These are phyloP conservation scores for Candidula unifasciata DNA, from an alignment of 2,888 invertebrate genomes.

Conservation along the genomic window DNA sequence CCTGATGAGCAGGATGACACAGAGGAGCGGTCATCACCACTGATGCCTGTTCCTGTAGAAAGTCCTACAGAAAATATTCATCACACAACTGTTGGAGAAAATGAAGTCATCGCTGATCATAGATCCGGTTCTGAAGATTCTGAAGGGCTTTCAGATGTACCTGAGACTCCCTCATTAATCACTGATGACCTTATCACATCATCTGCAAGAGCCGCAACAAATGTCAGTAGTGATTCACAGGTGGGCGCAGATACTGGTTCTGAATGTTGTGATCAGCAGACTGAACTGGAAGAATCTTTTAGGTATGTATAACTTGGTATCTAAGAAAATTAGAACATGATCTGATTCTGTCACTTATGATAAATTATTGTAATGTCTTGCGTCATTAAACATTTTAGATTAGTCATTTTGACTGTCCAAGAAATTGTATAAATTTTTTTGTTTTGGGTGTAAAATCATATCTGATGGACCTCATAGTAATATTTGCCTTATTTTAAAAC, in stretches of 20 bases:
- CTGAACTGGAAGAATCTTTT: not conserved
- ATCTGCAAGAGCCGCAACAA: not conserved
- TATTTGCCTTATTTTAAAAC: no score
- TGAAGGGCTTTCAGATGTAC: not conserved
- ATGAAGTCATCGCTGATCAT: conserved; percentile 18
- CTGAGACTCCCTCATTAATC: not conserved
- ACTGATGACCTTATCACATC: conserved; percentile 32
- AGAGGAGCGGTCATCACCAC: conserved; percentile 14
- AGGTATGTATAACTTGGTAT: not conserved
- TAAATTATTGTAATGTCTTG: no score
- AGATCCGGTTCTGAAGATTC: not conserved
- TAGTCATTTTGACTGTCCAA: no score
- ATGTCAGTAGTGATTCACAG: not conserved
- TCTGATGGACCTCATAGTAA: no score
- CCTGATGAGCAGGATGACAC: conserved; percentile 28
- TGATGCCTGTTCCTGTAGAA: not conserved
- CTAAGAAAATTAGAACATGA: no score
- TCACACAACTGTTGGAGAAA: not conserved
- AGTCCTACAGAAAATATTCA: not conserved
- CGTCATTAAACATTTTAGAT: no score
- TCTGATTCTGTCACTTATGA: no score
- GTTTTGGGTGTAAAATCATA: no score
- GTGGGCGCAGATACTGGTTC: not conserved
- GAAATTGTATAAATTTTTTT: no score
- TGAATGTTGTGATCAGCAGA: not conserved